Percentiles rank a stretch among this genome's conserved stretches.
phyloP scores from a whole-genome alignment of 2,797 vertebrate species.

The Chloroceryle inda region DNA sequence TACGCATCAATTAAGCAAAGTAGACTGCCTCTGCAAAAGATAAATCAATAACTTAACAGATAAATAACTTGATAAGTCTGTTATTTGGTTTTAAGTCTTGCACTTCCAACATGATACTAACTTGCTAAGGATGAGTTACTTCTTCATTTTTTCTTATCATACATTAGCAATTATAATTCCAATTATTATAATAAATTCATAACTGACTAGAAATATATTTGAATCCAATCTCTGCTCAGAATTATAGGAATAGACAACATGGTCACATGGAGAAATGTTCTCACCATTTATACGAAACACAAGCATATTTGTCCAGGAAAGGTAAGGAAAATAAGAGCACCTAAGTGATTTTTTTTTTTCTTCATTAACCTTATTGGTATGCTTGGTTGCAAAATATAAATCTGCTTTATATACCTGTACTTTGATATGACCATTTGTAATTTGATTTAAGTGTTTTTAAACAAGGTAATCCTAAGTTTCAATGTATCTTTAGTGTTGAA shows the following conservation, averaged over 20 bases:
- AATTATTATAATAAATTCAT: not conserved
- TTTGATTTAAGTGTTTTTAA: not conserved
- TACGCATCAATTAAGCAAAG: not conserved
- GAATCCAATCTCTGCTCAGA: not conserved
- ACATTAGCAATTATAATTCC: not conserved
- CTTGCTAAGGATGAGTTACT: not conserved
- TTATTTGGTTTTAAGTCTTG: not conserved
- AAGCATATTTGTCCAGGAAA: not conserved
- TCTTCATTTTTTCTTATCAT: not conserved
- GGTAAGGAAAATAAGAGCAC: not conserved
- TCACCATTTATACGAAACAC: not conserved
- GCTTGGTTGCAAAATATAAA: not conserved
- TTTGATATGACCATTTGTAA: not conserved
- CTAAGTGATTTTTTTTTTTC: not conserved
- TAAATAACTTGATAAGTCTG: accelerated
- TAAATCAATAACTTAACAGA: too few species aligned
- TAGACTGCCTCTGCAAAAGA: not conserved
- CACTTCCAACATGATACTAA: not conserved
- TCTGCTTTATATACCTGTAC: not conserved
- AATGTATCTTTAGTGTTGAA: not conserved
- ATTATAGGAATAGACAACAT: not conserved
- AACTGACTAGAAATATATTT: not conserved
- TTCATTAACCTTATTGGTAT: not conserved
- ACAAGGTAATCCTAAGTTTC: not conserved
- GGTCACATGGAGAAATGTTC: not conserved